Conservation (phyloP, 1,140 invertebrate genomes). For the Melitaea cinxia region DNA sequence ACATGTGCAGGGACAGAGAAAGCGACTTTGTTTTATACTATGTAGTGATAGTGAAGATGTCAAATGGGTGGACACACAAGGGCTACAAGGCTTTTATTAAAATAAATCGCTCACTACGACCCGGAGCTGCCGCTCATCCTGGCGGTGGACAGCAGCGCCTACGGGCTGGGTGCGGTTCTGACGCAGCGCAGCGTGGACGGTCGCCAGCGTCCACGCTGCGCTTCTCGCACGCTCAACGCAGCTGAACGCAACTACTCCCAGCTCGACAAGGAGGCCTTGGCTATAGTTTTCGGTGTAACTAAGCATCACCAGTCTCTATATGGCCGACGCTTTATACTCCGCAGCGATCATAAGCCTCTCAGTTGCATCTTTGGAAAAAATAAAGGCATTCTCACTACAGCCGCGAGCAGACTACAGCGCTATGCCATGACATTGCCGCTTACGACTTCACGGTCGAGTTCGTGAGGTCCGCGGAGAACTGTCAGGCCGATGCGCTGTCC, state of each 20-base stretch:
- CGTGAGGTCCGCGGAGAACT: conserved; percentile 36
- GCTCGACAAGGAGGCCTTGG: conserved; percentile 81
- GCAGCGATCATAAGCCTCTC: conserved; percentile 64
- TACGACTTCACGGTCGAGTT: conserved; percentile 47
- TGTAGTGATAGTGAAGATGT: too few relatives aligned
- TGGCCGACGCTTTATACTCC: conserved; percentile 75
- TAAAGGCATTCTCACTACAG: conserved; percentile 43
- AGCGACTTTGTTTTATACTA: too few relatives aligned
- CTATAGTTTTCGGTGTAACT: conserved; percentile 74
- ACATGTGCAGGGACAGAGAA: too few relatives aligned
- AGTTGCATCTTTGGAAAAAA: conserved; percentile 47
- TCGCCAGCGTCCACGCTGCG: conserved; percentile 70
- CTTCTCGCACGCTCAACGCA: conserved; percentile 70
- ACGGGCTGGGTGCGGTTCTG: conserved; percentile 77
- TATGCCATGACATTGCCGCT: conserved; percentile 43
- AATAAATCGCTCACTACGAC: conserved; percentile 56
- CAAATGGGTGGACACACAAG: conserved; percentile 17
- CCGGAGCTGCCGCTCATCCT: conserved; percentile 60
- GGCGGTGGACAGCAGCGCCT: conserved; percentile 77
- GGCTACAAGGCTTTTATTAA: neutral
- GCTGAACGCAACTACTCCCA: conserved; percentile 80
- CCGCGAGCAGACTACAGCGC: conserved; percentile 42
- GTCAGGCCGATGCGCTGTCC: conserved; percentile 10
- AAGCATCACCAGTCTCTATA: conserved; percentile 81
- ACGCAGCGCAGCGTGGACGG: conserved; percentile 64